Conservation (phyloP, 2,888 invertebrate genomes). For the Eurytoma adleriae region DNA sequence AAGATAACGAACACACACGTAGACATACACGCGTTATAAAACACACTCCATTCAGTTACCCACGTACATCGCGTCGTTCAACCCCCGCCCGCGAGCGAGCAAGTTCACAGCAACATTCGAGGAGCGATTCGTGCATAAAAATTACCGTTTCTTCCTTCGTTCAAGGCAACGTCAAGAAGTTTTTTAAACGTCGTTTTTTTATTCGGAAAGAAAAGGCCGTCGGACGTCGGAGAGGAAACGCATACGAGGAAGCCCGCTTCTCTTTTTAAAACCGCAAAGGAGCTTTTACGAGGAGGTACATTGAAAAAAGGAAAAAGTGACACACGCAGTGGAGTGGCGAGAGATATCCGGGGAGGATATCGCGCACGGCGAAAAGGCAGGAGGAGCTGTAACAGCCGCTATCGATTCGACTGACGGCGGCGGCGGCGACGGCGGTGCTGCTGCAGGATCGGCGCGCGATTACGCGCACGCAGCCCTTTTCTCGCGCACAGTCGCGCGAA, state of each 20-base stretch:
- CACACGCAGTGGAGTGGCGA: no score
- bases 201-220: no score
- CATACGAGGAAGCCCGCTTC: no score
- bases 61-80: background rate
- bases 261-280: no score
- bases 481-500: background rate
- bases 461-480: background rate
- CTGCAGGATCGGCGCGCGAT: background rate
- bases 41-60: background rate
- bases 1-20: background rate
- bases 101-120: background rate
- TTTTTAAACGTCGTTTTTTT: no score
- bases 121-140: background rate
- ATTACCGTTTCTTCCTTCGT: background rate
- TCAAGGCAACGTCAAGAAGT: background rate
- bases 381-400: background rate
- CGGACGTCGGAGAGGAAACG: no score
- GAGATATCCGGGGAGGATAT: no score
- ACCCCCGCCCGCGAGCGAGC: background rate
- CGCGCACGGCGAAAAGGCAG: background rate
- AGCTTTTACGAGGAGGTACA: no score
- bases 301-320: no score
- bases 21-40: background rate
- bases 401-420: background rate
- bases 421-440: background rate